Base-by-base conservation (phyloP, 2,797 vertebrate species). In the Semotilus atromaculatus region DNA sequence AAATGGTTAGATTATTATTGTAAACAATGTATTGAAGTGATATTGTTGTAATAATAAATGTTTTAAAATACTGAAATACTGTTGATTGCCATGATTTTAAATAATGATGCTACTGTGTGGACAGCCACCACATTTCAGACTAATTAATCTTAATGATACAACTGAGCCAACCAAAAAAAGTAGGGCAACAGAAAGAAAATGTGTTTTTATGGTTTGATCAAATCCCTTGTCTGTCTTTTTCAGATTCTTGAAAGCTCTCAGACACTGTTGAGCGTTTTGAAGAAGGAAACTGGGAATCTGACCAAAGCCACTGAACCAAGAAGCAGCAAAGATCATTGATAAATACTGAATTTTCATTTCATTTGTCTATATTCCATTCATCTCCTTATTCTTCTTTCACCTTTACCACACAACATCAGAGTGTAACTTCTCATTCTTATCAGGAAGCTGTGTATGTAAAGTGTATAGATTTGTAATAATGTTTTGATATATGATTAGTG, bases 161-260 rank as follows among this genome's bases (percentile, higher is more conserved):
- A 2, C 26, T 29, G 26, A 29, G 26, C 58, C 26, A 62, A 29
- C n/a, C 26, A 62, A 55, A 62, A 62, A 1, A 58, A 62, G n/a
- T 62, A 62, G 58, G 58, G 13, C n/a, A 29, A 29, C 26, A 62
- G 6, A 64, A 64, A 31, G 29, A 31, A 64, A 16, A 64, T 60
- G 5, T 64, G 60, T 31, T 29, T 62, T 62, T 64, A 64, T 18
- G n/a, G 38, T 68, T 53, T 80, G 5, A 80, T 31, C 67, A 23
- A 58, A 26, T 23, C 23, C 11, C 6, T 72, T 79, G 4, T 67
- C 4, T 40, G 3, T 18, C 18, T 51, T n/a, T 85, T 19, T 45
- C 89, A 99, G 98, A 97, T 99, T 89, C 89, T 99, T 93, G 97
- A 98, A 92, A 98, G 96, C 89, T 99, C 97, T 3, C 97, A 99